These are phyloP conservation scores for Seladonia tumulorum DNA, from an alignment of 2,888 invertebrate species.

Conservation along the genomic window DNA sequence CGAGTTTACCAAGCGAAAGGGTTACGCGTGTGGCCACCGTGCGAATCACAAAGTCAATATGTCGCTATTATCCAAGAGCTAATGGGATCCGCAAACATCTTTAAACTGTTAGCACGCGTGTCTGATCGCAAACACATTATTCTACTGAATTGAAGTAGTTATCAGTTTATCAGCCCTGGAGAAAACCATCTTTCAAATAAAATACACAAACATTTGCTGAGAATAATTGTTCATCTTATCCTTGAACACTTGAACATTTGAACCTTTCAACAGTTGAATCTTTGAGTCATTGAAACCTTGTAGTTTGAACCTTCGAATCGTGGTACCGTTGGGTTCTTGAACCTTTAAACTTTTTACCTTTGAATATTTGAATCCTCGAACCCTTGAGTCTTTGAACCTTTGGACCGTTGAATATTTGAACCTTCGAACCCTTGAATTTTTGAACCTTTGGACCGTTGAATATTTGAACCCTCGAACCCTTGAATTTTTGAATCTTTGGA, in stretches of 20 bases:
- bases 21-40: background rate
- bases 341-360: too few relatives aligned
- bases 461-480: too few relatives aligned
- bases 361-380: too few relatives aligned
- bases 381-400: too few relatives aligned
- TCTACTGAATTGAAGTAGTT: background rate
- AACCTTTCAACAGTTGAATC: too few relatives aligned
- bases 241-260: background rate
- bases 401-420: too few relatives aligned
- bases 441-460: too few relatives aligned
- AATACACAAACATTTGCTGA: background rate
- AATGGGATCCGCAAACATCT: slow-evolving; percentile 13
- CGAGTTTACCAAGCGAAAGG: slow-evolving; percentile 5
- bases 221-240: background rate
- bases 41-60: slow-evolving; percentile 26
- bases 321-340: too few relatives aligned
- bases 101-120: background rate
- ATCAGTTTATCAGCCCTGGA: background rate
- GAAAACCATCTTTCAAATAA: background rate
- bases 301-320: too few relatives aligned
- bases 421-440: too few relatives aligned
- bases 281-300: too few relatives aligned
- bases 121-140: background rate
- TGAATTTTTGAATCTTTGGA: too few relatives aligned
- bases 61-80: slow-evolving; percentile 8